Conservation (phyloP, 2,888 invertebrate species). For the Nemapogon koenigi region DNA sequence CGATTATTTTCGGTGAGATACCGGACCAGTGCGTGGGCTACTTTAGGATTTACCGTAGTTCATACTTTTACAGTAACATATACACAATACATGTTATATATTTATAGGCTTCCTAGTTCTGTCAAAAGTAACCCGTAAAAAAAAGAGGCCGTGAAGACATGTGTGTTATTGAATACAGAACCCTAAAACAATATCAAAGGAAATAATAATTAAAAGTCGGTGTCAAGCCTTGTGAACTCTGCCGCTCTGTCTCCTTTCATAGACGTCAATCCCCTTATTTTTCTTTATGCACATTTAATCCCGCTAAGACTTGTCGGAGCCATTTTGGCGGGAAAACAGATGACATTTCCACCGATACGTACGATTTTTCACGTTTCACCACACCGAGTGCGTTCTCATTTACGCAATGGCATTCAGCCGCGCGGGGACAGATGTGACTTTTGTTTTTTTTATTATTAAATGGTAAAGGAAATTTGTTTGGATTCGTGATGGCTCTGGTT, state of each 20-base stretch:
- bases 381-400: slow-evolving; percentile 58
- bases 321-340: slow-evolving; percentile 3
- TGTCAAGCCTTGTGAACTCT: too few species aligned
- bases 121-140: too few species aligned
- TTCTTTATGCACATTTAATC: slow-evolving; percentile 14
- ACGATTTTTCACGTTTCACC: slow-evolving; percentile 50
- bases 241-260: slow-evolving; percentile 9
- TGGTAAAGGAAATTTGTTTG: not conserved
- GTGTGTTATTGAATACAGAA: too few species aligned
- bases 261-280: slow-evolving; percentile 7
- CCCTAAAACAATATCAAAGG: too few species aligned
- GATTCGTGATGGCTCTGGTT: not conserved
- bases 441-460: not conserved
- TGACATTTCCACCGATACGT: slow-evolving; percentile 5
- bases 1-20: too few species aligned
- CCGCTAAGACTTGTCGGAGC: slow-evolving; percentile 3
- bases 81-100: too few species aligned
- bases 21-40: too few species aligned
- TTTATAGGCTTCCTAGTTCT: too few species aligned
- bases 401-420: slow-evolving; percentile 61
- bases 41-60: too few species aligned
- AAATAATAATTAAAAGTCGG: too few species aligned
- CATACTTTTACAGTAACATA: too few species aligned
- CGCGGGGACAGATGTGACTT: not conserved
- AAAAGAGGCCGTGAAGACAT: too few species aligned